Base-by-base conservation (phyloP, 2,888 invertebrate genomes). In the Agrochola litura region DNA sequence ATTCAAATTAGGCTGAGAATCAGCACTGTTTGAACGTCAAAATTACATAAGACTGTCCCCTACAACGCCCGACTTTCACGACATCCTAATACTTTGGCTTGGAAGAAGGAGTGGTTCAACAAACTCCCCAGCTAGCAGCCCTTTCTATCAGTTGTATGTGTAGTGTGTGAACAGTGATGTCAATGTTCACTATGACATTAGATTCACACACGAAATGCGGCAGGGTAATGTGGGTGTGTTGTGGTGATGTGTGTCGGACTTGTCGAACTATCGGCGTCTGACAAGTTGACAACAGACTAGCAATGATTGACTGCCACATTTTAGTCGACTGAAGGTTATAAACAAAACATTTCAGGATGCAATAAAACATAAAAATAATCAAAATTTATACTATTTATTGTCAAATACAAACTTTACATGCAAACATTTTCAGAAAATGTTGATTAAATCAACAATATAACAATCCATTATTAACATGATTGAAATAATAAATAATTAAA, bases 321-420 rank as follows among this genome's bases (percentile, higher is more conserved):
- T 19, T 22, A 37, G 1, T 63, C 0, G 10, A 6, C 25, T 46
- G 6, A 19, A 52, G 37, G 37, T 37, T 37, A 37, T 12, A n/a
- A 8, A 12, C 6, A 19, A 41, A 30, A 37, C 37, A 5, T 37
- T 30, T 22, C 25, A 14, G 16, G 19, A n/a, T 30, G 30, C 19
- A 72, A 77, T 79, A 30, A 77, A 77, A 79, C 19, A 41, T 64
- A 30, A 56, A 64, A 46, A 10, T 41, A 12, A 72, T 49, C 2
- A 46, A n/a, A 41, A 41, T 52, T 0, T n/a, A 73, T 64, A n/a
- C n/a, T 4, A 19, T 79, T 78, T 78, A 78, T 80, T 80, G 2
- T 56, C 10, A 64, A 79, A 79, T 8, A 19, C 0, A n/a, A 63
- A 30, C 4, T 19, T 54, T 9, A 46, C 49, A 67, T 49, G 22